These are phyloP conservation scores for Zingel zingel DNA, from an alignment of 2,113 vertebrate species.

Conservation along the genomic window DNA sequence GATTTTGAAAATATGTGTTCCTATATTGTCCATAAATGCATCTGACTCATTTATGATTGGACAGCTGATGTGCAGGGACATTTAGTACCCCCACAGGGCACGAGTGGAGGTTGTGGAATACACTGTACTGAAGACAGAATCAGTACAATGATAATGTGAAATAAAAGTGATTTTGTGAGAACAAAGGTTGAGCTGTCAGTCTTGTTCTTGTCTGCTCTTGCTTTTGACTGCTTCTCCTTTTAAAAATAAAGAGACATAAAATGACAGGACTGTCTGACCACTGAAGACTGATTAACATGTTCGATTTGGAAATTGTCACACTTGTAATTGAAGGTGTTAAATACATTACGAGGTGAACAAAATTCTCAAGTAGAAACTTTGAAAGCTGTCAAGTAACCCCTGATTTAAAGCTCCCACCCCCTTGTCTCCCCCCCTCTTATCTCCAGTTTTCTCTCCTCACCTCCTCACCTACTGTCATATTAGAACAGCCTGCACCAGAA, in stretches of 20 bases:
- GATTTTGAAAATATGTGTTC: no score
- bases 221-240: not conserved
- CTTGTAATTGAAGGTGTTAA: not conserved
- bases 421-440: slow-evolving; percentile 39
- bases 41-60: not conserved
- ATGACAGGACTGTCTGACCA: not conserved
- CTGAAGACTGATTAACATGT: not conserved
- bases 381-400: not conserved
- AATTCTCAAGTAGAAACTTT: not conserved
- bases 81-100: not conserved
- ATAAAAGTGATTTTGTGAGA: not conserved
- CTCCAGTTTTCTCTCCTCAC: not conserved
- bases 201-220: not conserved
- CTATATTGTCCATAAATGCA: not conserved
- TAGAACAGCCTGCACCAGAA: slow-evolving; percentile 25
- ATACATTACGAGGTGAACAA: not conserved
- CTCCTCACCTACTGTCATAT: slow-evolving; percentile 15
- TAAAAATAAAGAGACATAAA: not conserved
- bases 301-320: not conserved
- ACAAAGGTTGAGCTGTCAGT: not conserved
- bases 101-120: not conserved
- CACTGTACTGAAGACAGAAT: not conserved
- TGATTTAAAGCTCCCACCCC: not conserved
- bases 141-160: not conserved
- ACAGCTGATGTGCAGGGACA: not conserved